Conservation (phyloP, 1,140 invertebrate species). For the Drosophila pandora region DNA sequence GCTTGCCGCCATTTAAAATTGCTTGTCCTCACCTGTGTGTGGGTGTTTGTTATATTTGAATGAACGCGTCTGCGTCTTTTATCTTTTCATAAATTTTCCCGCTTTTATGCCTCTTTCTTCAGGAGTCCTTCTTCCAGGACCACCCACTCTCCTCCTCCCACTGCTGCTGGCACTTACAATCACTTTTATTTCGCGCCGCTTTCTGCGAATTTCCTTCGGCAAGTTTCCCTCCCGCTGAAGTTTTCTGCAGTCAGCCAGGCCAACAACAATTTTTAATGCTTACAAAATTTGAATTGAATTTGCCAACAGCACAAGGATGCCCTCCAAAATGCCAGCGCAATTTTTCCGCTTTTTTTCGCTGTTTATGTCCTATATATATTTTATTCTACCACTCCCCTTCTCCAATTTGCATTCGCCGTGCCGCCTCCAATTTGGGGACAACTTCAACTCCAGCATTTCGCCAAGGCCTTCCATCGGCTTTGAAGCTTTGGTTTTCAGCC, state of each 20-base stretch:
- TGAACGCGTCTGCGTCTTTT: slow-evolving; percentile 80
- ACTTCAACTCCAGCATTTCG: slow-evolving; percentile 41
- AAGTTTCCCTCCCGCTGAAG: slow-evolving; percentile 57
- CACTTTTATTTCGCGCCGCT: slow-evolving; percentile 72
- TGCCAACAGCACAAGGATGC: slow-evolving; percentile 70
- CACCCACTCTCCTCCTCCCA: not conserved
- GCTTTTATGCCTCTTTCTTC: slow-evolving; percentile 58
- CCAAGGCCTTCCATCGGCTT: slow-evolving; percentile 18
- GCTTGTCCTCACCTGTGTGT: slow-evolving; percentile 71
- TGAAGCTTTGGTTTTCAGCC: slow-evolving; percentile 9
- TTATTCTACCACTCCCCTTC: slow-evolving; percentile 8
- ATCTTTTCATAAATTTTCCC: slow-evolving; percentile 80
- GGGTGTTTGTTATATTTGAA: slow-evolving; percentile 74
- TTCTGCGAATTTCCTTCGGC: slow-evolving; percentile 47
- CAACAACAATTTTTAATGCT: slow-evolving; percentile 68
- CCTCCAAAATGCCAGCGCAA: slow-evolving; percentile 49
- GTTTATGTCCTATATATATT: slow-evolving; percentile 27
- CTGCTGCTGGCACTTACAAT: slow-evolving; percentile 68
- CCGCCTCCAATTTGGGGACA: slow-evolving; percentile 59
- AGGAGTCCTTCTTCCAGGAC: not conserved
- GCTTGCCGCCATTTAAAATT: slow-evolving; percentile 77
- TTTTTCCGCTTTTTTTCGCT: slow-evolving; percentile 28
- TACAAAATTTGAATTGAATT: slow-evolving; percentile 82
- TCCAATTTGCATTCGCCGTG: slow-evolving; percentile 65
- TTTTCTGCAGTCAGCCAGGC: slow-evolving; percentile 57